phyloP scores from a whole-genome alignment of 2,113 vertebrate species.

The Melanotaenia duboulayi region DNA sequence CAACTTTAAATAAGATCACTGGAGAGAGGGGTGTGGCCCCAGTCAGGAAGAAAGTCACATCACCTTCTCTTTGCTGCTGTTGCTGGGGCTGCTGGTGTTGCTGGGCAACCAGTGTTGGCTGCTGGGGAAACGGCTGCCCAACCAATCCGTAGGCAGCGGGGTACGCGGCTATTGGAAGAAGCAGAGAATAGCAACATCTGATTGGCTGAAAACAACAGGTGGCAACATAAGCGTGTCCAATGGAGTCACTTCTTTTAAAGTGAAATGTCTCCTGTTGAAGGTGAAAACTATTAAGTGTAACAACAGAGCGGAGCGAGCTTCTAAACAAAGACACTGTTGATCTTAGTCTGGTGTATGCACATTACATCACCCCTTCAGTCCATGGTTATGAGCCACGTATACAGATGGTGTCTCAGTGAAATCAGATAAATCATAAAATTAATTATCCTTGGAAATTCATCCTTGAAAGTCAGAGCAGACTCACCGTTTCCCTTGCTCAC shows the following conservation, averaged over 20 bases:
- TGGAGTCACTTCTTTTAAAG: conserved; percentile 35
- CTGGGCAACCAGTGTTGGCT: conserved; percentile 87
- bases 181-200: conserved; percentile 54
- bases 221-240: conserved; percentile 71
- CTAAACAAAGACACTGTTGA: conserved; percentile 60
- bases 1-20: conserved; percentile 50
- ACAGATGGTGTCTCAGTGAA: conserved; percentile 27
- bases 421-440: conserved; percentile 36
- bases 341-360: conserved; percentile 33
- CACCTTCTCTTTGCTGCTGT: conserved; percentile 90
- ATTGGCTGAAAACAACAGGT: conserved; percentile 75
- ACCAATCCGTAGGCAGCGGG: conserved; percentile 92
- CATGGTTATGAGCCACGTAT: conserved; percentile 19
- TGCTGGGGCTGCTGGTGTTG: conserved; percentile 89
- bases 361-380: conserved; percentile 12
- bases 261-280: conserved; percentile 73
- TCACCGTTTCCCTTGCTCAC: neutral
- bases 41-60: conserved; percentile 70
- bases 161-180: conserved; percentile 86
- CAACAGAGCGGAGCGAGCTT: conserved; percentile 49
- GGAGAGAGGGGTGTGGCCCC: conserved; percentile 58
- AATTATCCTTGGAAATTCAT: conserved; percentile 30
- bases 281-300: conserved; percentile 77
- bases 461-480: conserved; percentile 43
- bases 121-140: conserved; percentile 89